These are phyloP conservation scores for Melitaea athalia DNA, from an alignment of 2,888 invertebrate species.

Conservation along the genomic window DNA sequence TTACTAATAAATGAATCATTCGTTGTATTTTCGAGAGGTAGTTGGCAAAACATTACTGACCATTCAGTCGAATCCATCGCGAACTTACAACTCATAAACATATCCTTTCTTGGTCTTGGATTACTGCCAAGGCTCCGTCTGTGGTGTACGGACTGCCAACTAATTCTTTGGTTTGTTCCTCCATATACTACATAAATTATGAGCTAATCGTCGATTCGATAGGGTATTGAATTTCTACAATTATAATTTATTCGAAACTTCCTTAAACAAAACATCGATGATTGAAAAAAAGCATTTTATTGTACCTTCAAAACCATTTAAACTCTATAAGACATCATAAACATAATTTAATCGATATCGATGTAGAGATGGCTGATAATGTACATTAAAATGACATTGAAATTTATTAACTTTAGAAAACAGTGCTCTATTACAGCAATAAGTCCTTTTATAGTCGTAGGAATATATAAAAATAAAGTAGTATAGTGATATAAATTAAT, in stretches of 20 bases:
- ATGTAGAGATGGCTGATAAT: conserved; percentile 46
- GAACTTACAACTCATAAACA: conserved; percentile 25
- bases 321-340: background rate
- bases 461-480: background rate
- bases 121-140: conserved; percentile 42
- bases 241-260: conserved; percentile 1
- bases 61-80: conserved; percentile 25
- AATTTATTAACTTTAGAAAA: conserved; percentile 31
- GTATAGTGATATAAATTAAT: background rate
- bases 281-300: background rate
- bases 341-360: conserved; percentile 6
- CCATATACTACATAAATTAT: background rate
- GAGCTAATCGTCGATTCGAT: conserved; percentile 2
- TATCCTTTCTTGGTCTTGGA: conserved; percentile 43
- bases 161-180: conserved; percentile 10
- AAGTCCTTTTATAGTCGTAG: background rate
- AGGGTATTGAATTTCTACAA: conserved; percentile 7
- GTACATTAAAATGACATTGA: conserved; percentile 68
- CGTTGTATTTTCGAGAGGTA: conserved; percentile 17
- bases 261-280: background rate
- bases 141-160: conserved; percentile 40
- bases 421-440: background rate
- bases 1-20: conserved; percentile 21
- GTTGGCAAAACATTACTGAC: conserved; percentile 25
- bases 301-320: background rate